Percentiles rank a stretch among this genome's conserved stretches.
phyloP scores from a whole-genome alignment of 1,140 invertebrate species.

The Aphis gossypii region DNA sequence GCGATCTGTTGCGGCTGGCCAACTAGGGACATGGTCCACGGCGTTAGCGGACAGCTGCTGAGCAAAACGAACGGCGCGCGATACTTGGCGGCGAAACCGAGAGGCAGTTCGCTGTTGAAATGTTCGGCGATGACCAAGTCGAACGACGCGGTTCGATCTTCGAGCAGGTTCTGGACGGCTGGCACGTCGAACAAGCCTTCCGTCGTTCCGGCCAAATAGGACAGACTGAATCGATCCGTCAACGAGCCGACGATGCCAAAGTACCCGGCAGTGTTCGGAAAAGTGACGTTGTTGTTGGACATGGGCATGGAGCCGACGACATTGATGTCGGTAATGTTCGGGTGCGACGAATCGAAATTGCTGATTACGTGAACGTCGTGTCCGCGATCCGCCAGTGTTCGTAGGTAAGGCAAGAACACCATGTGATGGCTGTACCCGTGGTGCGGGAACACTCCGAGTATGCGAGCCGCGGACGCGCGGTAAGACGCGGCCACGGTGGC shows the following conservation, averaged over 20 bases:
- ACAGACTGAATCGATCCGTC: background rate
- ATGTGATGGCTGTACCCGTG: conserved; percentile 62
- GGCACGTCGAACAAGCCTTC: background rate
- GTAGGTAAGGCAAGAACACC: conserved; percentile 63
- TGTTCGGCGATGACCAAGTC: conserved; percentile 63
- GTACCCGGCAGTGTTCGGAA: background rate
- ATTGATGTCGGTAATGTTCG: conserved; percentile 67
- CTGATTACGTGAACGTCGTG: conserved; percentile 63
- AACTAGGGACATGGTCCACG: conserved; percentile 68
- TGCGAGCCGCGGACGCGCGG: conserved; percentile 60
- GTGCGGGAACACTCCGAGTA: conserved; percentile 61
- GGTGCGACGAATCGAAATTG: background rate
- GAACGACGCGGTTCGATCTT: background rate
- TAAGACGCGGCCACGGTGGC: too few relatives aligned
- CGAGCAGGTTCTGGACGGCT: background rate
- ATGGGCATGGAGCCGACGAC: conserved; percentile 41
- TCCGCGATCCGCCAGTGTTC: conserved; percentile 61
- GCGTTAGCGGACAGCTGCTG: conserved; percentile 68
- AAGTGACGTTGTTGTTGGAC: conserved; percentile 40
- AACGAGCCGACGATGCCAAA: background rate
- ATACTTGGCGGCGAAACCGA: conserved; percentile 62
- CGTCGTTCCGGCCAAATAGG: background rate
- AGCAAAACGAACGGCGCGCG: conserved; percentile 68
- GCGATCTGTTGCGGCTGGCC: conserved; percentile 59
- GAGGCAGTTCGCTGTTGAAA: conserved; percentile 61